phyloP scores from a whole-genome alignment of 2,113 vertebrate species.

The Turnix velox region DNA sequence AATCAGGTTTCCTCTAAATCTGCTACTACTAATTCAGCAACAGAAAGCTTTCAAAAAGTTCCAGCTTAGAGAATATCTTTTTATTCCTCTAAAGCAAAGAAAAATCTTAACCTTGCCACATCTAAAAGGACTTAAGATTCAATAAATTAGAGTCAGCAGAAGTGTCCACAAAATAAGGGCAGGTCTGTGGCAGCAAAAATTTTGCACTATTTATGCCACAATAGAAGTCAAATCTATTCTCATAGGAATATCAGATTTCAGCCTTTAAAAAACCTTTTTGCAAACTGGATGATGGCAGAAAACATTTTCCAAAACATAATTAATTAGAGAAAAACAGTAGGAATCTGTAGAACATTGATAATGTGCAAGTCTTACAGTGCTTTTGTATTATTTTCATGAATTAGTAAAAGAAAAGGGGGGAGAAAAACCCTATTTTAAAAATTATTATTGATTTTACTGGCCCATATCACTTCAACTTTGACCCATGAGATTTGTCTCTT shows the following conservation, averaged over 20 bases:
- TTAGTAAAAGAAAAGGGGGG: slow-evolving; percentile 15
- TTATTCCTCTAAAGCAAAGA: not conserved
- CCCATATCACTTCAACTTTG: slow-evolving; percentile 56
- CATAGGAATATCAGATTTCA: not conserved
- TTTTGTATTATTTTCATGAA: slow-evolving; percentile 27
- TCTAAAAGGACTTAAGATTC: not conserved
- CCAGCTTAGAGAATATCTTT: not conserved
- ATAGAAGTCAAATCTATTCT: not conserved
- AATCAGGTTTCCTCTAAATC: not conserved
- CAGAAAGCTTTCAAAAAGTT: not conserved
- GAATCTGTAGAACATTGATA: not conserved
- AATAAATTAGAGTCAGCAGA: not conserved
- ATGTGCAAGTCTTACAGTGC: not conserved
- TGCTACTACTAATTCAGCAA: not conserved
- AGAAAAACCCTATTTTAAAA: slow-evolving; percentile 45
- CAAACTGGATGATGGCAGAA: not conserved
- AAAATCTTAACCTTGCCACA: not conserved
- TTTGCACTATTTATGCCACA: not conserved
- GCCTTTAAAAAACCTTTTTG: not conserved
- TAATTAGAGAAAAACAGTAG: not conserved
- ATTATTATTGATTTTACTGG: slow-evolving; percentile 64
- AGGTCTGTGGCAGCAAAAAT: not conserved
- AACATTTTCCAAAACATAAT: not conserved
- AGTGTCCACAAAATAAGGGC: not conserved
- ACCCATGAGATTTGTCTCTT: slow-evolving; percentile 60